A percentile compares a stretch with the other conserved stretches of the same genome.
Conservation (phyloP, 2,113 vertebrate genomes). For the Micronycteris hirsuta region DNA sequence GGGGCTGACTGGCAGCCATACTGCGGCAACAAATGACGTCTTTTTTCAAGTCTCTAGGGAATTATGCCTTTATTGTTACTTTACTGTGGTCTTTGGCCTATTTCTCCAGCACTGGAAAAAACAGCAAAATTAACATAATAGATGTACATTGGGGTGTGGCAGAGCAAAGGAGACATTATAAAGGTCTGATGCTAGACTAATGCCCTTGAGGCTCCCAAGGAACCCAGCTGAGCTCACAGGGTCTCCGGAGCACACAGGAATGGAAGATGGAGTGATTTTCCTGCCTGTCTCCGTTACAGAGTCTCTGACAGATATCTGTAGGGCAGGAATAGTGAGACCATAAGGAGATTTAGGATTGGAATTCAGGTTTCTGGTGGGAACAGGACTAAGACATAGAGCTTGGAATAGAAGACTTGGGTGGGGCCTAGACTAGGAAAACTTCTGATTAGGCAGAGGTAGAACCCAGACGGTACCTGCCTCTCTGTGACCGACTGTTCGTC, state of each 20-base stretch:
- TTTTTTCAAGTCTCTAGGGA: slow-evolving; percentile 69
- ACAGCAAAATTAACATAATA: slow-evolving; percentile 54
- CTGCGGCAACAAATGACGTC: slow-evolving; percentile 61
- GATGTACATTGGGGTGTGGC: background rate
- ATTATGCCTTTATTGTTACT: slow-evolving; percentile 71
- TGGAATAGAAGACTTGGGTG: background rate
- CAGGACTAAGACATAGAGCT: background rate
- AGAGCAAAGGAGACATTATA: background rate
- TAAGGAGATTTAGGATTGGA: background rate
- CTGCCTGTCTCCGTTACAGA: background rate
- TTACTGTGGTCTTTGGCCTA: slow-evolving; percentile 48
- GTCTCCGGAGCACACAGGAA: background rate
- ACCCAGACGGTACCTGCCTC: background rate
- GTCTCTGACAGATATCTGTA: background rate
- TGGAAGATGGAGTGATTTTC: background rate
- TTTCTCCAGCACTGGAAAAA: slow-evolving; percentile 45
- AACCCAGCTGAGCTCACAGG: background rate
- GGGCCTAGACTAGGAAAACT: background rate
- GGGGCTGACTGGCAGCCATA: slow-evolving; percentile 71
- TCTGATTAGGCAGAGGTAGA: background rate
- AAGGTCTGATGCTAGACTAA: background rate
- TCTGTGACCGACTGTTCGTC: background rate
- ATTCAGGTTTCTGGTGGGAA: background rate
- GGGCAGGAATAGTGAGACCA: background rate
- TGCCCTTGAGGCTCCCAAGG: background rate